Evolutionary conservation across 2,113 vertebrate species (phyloP).

Genomic region (Nettapus auritus): DNA sequence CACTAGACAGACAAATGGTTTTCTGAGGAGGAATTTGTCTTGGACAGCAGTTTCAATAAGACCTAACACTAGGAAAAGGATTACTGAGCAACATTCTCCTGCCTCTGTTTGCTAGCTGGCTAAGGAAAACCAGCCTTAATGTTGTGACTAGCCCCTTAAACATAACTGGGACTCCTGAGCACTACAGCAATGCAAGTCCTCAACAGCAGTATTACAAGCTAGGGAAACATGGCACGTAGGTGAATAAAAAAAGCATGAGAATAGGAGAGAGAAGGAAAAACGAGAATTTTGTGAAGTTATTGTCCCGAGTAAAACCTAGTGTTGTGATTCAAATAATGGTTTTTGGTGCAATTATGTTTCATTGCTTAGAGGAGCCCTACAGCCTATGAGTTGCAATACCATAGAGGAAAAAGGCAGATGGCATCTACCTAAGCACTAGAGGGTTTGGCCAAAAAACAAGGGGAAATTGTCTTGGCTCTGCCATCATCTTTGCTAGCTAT

Average conservation of each 20-base stretch:
- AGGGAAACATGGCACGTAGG: neutral
- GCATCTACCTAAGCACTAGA: slow-evolving; percentile 36
- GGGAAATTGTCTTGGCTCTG: slow-evolving; percentile 55
- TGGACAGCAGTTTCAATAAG: neutral
- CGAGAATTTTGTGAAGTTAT: neutral
- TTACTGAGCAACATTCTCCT: neutral
- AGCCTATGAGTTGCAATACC: slow-evolving; percentile 32
- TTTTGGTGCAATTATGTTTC: slow-evolving; percentile 28
- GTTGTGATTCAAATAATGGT: slow-evolving; percentile 12
- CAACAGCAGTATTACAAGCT: neutral
- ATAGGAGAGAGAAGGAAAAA: neutral
- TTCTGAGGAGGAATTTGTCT: neutral
- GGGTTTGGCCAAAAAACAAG: slow-evolving; percentile 59
- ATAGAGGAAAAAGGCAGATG: slow-evolving; percentile 67
- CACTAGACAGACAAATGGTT: neutral
- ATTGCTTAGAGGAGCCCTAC: slow-evolving; percentile 47
- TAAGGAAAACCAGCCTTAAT: neutral
- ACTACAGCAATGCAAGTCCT: neutral
- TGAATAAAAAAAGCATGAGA: neutral
- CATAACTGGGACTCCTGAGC: neutral
- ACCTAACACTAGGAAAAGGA: neutral
- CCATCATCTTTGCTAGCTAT: slow-evolving; percentile 30
- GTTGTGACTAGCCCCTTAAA: neutral
- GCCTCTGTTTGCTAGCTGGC: neutral
- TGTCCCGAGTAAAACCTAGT: slow-evolving; percentile 4